Evolutionary conservation across 1,140 invertebrate species (phyloP), one percentile per base, ranked within the genome.

Genomic region (Centruroides vittatus): DNA sequence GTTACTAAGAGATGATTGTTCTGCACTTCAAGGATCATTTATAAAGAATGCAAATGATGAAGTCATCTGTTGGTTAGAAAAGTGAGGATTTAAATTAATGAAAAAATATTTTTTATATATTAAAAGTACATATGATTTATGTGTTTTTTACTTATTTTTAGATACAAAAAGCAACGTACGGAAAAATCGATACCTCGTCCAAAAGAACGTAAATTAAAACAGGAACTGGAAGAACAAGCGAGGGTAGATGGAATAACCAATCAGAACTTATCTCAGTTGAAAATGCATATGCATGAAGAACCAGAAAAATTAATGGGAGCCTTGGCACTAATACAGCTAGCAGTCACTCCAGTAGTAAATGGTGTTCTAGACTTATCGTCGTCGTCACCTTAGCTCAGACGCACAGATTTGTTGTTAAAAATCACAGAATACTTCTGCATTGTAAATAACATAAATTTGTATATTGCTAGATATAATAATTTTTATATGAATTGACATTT

Each of bases 241-340:
- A 35, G 58, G 53, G 34, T 48, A 13, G 35, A 46, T 54, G 41
- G 35, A 12, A 47, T 62, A 35, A 2, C 6, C 47, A 46, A 55
- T n/a, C 23, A n/a, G 23, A 35, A 35, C 35, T 35, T 35, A 35
- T 35, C 36, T 55, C 41, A 41, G 8, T 23, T 23, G 23, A 23
- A 23, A 23, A 23, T 23, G 23, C 23, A 23, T 23, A 41, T 51
- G 7, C 47, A 13, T 0, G 76, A 77, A 53, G 75, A 76, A 58
- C 76, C 77, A 67, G 76, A 81, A 49, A 78, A 80, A 64, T 78
- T 79, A 75, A 67, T 81, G 12, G 81, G 82, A 35, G 83, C 84
- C 35, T 74, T 86, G 63, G 83, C 84, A 46, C 72, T 86, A 0
- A 83, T 85, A 70, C 80, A 85, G 71, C 69, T 86, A 35, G 75